These are phyloP conservation scores for Synanceia verrucosa DNA, from an alignment of 2,797 vertebrate species.

Conservation along the genomic window DNA sequence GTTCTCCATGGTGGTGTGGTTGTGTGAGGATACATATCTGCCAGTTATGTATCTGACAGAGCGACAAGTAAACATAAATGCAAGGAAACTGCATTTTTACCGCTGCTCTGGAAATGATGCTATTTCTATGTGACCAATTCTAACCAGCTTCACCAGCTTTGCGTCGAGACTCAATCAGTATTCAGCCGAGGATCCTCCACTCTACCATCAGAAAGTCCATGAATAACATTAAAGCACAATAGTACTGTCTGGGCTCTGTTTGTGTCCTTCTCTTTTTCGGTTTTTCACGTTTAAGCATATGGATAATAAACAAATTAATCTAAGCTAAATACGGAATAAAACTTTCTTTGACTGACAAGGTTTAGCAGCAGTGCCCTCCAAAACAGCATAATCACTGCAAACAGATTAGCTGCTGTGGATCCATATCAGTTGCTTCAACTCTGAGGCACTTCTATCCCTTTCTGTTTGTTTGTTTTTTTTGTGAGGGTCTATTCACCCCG, in stretches of 20 bases:
- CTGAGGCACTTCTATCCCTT: conserved; percentile 52
- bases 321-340: conserved; percentile 35
- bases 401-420: conserved; percentile 61
- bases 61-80: conserved; percentile 65
- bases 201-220: conserved; percentile 71
- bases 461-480: conserved; percentile 57
- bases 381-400: conserved; percentile 60
- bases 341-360: conserved; percentile 48
- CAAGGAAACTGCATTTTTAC: conserved; percentile 70
- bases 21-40: conserved; percentile 75
- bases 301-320: conserved; percentile 58
- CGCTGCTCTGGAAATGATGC: conserved; percentile 45
- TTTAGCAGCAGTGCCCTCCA: conserved; percentile 33
- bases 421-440: conserved; percentile 56
- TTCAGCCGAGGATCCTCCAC: conserved; percentile 56
- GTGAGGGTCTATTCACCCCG: conserved; percentile 42
- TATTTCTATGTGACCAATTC: conserved; percentile 54
- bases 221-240: conserved; percentile 78
- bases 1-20: conserved; percentile 71
- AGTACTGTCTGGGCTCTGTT: conserved; percentile 35
- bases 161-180: conserved; percentile 58
- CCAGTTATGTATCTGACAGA: conserved; percentile 68
- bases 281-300: conserved; percentile 51
- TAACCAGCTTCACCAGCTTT: conserved; percentile 56
- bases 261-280: conserved; percentile 26